phyloP scores from a whole-genome alignment of 2,113 vertebrate genomes.

The Sylvia atricapilla region DNA sequence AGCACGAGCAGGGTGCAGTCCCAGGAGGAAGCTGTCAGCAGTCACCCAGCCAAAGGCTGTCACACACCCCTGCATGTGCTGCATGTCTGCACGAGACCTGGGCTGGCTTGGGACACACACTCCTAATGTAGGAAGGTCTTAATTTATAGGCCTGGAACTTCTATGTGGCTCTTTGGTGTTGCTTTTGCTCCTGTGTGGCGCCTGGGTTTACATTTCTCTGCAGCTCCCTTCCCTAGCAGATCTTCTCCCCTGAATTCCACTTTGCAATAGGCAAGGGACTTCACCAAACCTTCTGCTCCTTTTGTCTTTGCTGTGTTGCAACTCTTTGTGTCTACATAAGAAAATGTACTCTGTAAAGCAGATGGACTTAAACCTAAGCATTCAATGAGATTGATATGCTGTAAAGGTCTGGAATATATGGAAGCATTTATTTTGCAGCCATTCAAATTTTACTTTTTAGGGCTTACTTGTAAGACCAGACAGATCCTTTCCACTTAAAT shows the following conservation, averaged over 20 bases:
- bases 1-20: accelerated
- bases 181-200: not conserved
- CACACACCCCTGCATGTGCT: accelerated
- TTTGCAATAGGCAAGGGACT: accelerated
- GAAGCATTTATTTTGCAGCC: not conserved
- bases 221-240: not conserved
- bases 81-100: accelerated
- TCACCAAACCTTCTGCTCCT: not conserved
- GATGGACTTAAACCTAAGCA: not conserved
- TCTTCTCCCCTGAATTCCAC: not conserved
- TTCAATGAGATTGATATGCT: not conserved
- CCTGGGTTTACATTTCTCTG: not conserved
- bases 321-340: not conserved
- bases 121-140: not conserved
- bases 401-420: not conserved
- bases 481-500: not conserved
- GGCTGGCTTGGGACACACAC: not conserved
- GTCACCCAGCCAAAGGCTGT: not conserved
- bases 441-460: not conserved
- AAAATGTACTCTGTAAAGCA: not conserved
- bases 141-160: not conserved
- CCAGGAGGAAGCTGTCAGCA: accelerated
- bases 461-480: not conserved
- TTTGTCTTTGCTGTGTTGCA: not conserved
- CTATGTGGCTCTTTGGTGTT: accelerated